These are phyloP conservation scores for Dynastes tityus DNA, from an alignment of 2,888 invertebrate species.

Conservation along the genomic window DNA sequence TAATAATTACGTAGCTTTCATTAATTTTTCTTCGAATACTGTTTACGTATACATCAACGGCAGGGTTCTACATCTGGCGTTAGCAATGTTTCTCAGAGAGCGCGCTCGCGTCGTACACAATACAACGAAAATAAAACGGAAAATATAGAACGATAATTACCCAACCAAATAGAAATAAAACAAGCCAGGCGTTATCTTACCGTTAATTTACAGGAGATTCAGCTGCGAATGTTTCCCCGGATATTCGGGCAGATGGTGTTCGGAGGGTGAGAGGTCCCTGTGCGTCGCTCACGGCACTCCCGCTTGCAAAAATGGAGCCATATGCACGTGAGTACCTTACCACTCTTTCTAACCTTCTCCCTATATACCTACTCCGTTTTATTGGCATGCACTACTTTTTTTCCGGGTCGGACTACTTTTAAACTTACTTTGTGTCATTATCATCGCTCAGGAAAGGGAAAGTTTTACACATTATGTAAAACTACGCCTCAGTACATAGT, in stretches of 20 bases:
- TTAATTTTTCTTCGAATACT: background rate
- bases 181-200: conserved; percentile 39
- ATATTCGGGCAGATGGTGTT: conserved; percentile 85
- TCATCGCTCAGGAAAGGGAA: background rate
- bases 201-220: conserved; percentile 77
- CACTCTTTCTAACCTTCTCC: background rate
- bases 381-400: conserved; percentile 12
- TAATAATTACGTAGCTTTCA: too few species aligned
- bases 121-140: conserved; percentile 11
- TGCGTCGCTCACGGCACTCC: conserved; percentile 78
- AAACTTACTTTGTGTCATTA: conserved; percentile 20
- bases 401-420: background rate
- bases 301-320: conserved; percentile 87
- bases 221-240: conserved; percentile 87
- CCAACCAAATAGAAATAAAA: conserved; percentile 16
- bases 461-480: conserved; percentile 1
- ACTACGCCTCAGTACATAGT: too few species aligned
- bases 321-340: conserved; percentile 82
- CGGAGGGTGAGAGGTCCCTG: conserved; percentile 80
- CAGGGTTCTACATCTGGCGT: too few species aligned
- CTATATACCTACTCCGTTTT: conserved; percentile 19
- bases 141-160: conserved; percentile 37
- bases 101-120: too few species aligned
- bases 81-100: too few species aligned
- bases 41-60: background rate